Conservation (phyloP, 2,888 invertebrate genomes). For the Acanthosepion lycidas region DNA sequence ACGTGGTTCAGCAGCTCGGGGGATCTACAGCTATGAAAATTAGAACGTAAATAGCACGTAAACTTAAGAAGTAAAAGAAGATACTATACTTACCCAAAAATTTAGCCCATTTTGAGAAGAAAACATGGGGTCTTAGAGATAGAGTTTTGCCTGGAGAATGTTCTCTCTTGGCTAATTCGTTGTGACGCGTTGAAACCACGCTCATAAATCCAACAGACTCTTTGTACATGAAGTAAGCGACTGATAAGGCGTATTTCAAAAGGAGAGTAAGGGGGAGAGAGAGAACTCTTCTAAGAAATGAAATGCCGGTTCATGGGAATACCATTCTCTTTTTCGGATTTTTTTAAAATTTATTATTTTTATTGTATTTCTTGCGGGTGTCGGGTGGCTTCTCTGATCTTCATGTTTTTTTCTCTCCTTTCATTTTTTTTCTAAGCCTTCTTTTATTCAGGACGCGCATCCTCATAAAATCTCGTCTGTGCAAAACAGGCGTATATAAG, state of each 20-base stretch:
- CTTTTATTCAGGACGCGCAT: neutral
- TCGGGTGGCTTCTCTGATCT: neutral
- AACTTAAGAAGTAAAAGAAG: neutral
- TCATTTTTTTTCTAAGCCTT: neutral
- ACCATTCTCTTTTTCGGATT: neutral
- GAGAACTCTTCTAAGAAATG: neutral
- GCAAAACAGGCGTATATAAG: neutral
- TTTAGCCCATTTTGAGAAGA: neutral
- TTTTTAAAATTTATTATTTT: neutral
- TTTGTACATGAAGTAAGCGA: neutral
- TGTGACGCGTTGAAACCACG: neutral
- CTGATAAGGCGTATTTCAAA: neutral
- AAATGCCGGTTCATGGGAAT: neutral
- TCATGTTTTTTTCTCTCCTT: neutral
- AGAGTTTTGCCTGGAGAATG: neutral
- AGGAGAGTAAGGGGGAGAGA: neutral
- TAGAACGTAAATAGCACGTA: neutral
- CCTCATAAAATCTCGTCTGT: neutral
- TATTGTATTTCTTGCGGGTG: neutral
- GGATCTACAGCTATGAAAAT: neutral
- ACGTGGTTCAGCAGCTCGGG: neutral
- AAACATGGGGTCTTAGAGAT: neutral
- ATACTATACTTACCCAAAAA: neutral
- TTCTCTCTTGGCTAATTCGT: slow-evolving; percentile 18
- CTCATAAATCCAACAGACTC: neutral